Base-by-base conservation (phyloP, 2,797 vertebrate species). In the Avahi laniger region DNA sequence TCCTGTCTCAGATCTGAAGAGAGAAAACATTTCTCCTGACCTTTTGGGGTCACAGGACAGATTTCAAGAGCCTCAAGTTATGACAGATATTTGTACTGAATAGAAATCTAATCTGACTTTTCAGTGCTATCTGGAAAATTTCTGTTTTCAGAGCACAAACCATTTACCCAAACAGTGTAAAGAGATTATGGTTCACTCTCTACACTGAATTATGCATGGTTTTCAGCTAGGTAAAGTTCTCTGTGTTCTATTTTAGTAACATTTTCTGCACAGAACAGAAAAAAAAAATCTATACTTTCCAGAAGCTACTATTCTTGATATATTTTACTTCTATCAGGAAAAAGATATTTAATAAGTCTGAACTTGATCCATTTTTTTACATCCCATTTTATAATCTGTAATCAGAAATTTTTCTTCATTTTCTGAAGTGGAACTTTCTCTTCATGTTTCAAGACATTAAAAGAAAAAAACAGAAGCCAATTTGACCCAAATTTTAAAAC, bases 141-240 rank as follows among this genome's bases (percentile, higher is more conserved):
- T 80, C 78, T 95, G 79, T 97, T 98, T 98, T 98, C 87, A 86
- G 97, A 98, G 46, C 79, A 95, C 85, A 97, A 97, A 96, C 96
- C 97, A 96, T 97, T 98, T 98, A 96, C 88, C 8, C 80, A 98
- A 98, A 96, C 89, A 97, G 96, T 97, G 92, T 96, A 95, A 97
- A 92, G 95, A 97, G 82, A 98, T 98, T 97, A 98, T 92, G 75
- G 97, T 97, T 98, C 96, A 94, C 94, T 97, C 91, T 93, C 61
- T 97, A 38, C 85, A 43, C 94, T 98, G 97, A 98, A 98, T 98
- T 98, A 98, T 98, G 83, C 90, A 97, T 98, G 95, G 43, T 14
- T 98, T 98, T 98, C 93, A 90, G 86, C 97, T 97, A 97, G 82
- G 91, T 79, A 95, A 81, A 97, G 80, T 97, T 96, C 59, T 97